A percentile compares a stretch with the other conserved stretches of the same genome.
Conservation (phyloP, 2,888 invertebrate species). For the Eumacrocentrus americanus region DNA sequence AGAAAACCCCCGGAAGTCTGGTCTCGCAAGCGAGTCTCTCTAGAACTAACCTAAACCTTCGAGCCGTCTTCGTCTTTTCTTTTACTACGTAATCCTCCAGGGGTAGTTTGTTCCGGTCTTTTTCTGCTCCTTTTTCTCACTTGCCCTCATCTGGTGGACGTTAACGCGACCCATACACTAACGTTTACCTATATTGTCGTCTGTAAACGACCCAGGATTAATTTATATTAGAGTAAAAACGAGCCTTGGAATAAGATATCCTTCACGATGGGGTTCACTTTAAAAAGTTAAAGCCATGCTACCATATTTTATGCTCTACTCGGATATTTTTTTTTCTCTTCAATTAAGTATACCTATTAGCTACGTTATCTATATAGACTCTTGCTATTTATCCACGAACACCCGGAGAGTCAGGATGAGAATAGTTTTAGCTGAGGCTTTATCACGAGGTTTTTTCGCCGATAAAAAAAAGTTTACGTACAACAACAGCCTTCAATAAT, state of each 20-base stretch:
- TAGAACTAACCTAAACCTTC: conserved; percentile 3
- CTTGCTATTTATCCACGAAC: not conserved
- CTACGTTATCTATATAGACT: no score
- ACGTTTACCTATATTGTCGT: conserved; percentile 17
- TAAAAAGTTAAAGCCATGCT: no score
- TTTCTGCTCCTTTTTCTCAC: not conserved
- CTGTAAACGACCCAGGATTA: conserved; percentile 14
- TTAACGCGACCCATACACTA: conserved; percentile 18
- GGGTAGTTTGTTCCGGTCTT: not conserved
- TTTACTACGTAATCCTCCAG: conserved; percentile 20
- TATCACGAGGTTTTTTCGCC: not conserved
- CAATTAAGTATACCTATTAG: conserved; percentile 1
- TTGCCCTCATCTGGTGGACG: conserved; percentile 8
- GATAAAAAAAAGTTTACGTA: not conserved
- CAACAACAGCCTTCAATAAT: conserved; percentile 1
- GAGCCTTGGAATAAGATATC: no score
- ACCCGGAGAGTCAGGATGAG: not conserved
- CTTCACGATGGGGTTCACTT: no score
- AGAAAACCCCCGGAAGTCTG: conserved; percentile 6
- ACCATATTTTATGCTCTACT: not conserved
- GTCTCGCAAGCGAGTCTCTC: not conserved
- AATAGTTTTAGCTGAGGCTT: conserved; percentile 1
- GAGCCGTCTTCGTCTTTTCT: conserved; percentile 19
- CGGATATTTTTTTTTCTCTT: not conserved
- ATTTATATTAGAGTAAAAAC: conserved; percentile 20